These are phyloP conservation scores for Pitangus sulphuratus DNA, from an alignment of 2,797 vertebrate species.

Conservation along the genomic window DNA sequence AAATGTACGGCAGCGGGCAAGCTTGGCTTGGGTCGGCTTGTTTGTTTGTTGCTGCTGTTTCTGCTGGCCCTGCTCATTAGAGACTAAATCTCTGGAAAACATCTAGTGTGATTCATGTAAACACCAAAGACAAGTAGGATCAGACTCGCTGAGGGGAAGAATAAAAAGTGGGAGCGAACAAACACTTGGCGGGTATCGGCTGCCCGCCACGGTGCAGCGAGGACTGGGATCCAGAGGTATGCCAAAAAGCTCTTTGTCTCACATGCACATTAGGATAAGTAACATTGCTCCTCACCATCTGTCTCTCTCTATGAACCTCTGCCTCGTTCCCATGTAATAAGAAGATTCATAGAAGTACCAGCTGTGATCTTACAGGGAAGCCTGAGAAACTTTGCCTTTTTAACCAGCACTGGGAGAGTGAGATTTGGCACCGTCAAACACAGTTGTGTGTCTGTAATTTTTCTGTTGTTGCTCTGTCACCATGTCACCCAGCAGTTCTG, in stretches of 20 bases:
- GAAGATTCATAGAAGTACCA: slow-evolving; percentile 64
- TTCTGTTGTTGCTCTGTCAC: background rate
- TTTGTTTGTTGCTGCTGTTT: slow-evolving; percentile 43
- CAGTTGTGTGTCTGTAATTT: background rate
- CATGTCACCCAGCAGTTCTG: background rate
- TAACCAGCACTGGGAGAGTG: slow-evolving; percentile 5
- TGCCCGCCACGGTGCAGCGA: background rate
- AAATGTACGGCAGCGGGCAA: background rate
- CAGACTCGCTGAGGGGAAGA: background rate
- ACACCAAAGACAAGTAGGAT: background rate
- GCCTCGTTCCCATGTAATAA: slow-evolving; percentile 57
- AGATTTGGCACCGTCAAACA: background rate
- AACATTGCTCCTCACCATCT: slow-evolving; percentile 70
- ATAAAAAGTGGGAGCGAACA: background rate
- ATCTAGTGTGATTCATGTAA: background rate
- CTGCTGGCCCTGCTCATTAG: slow-evolving; percentile 25
- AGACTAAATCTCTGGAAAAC: slow-evolving; percentile 28
- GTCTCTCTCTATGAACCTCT: slow-evolving; percentile 61
- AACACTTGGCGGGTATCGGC: slow-evolving; percentile 20
- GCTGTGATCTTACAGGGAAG: slow-evolving; percentile 65
- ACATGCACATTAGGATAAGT: slow-evolving; percentile 67
- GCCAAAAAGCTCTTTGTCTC: slow-evolving; percentile 70
- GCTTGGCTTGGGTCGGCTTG: background rate
- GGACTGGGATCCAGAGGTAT: slow-evolving; percentile 21
- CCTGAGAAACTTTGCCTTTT: slow-evolving; percentile 60